phyloP scores from a whole-genome alignment of 2,797 vertebrate genomes.

The Melanogrammus aeglefinus region DNA sequence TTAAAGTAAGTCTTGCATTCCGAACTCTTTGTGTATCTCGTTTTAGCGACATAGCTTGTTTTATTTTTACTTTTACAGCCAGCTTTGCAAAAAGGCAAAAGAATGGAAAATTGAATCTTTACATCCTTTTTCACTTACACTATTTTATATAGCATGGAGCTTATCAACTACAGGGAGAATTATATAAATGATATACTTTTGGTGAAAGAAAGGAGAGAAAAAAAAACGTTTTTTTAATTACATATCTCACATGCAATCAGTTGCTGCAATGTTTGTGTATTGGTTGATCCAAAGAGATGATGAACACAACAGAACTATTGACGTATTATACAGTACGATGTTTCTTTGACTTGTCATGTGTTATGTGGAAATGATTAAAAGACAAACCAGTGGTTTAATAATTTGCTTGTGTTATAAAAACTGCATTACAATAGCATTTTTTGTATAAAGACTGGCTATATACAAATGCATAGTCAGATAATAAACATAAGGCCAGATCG shows the following conservation, averaged over 20 bases:
- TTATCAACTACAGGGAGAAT: conserved; percentile 75
- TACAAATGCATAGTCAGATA: not conserved
- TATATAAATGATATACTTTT: conserved; percentile 66
- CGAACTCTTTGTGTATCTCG: conserved; percentile 76
- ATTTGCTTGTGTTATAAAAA: conserved; percentile 36
- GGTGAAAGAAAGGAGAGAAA: conserved; percentile 15
- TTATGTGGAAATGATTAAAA: conserved; percentile 84
- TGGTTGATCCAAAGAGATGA: conserved; percentile 86
- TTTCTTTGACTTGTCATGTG: conserved; percentile 82
- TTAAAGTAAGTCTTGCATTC: conserved; percentile 80
- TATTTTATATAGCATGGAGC: conserved; percentile 74
- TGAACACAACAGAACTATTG: conserved; percentile 81
- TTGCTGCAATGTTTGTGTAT: conserved; percentile 81
- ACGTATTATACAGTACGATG: conserved; percentile 82
- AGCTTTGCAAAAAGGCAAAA: conserved; percentile 65
- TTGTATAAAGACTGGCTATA: not conserved
- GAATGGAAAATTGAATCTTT: conserved; percentile 64
- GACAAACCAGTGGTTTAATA: conserved; percentile 76
- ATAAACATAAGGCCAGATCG: not conserved
- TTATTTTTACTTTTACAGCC: conserved; percentile 71
- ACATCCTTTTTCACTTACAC: conserved; percentile 64
- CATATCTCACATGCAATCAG: conserved; percentile 78
- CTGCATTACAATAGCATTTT: not conserved
- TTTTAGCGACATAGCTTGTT: conserved; percentile 72
- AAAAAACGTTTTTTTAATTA: conserved; percentile 64